phyloP scores from a whole-genome alignment of 92 coral and sea anemone species.

The Parazoanthus atlanticus region DNA sequence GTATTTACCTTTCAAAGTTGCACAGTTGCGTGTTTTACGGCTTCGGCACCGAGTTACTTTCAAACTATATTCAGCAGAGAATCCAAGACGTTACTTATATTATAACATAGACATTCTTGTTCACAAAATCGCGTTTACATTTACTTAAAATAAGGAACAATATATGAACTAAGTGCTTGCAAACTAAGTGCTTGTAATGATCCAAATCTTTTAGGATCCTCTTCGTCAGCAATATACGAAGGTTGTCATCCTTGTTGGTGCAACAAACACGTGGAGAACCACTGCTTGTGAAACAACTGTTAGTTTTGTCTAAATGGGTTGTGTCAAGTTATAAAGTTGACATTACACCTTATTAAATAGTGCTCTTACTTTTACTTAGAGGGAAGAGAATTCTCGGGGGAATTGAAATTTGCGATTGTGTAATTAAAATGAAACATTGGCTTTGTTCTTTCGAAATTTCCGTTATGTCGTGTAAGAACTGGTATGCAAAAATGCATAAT shows the following conservation, averaged over 20 bases:
- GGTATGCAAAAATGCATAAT: too few relatives aligned
- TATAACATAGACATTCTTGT: too few relatives aligned
- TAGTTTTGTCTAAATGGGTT: neutral
- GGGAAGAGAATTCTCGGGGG: too few relatives aligned
- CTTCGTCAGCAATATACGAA: neutral
- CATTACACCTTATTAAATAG: too few relatives aligned
- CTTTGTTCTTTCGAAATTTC: too few relatives aligned
- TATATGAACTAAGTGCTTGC: neutral
- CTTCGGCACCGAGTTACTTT: neutral
- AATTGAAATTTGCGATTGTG: too few relatives aligned
- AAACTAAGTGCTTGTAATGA: neutral
- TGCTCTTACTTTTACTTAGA: too few relatives aligned
- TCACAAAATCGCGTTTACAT: neutral
- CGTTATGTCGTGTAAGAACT: too few relatives aligned
- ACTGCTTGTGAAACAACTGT: slow-evolving; percentile 4
- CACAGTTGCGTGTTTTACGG: neutral
- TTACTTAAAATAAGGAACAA: neutral
- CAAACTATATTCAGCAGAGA: neutral
- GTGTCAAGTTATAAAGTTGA: neutral
- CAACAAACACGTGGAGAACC: neutral
- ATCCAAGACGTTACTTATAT: too few relatives aligned
- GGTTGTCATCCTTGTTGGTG: slow-evolving; percentile 28
- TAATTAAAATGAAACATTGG: too few relatives aligned
- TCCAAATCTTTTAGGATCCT: slow-evolving; percentile 9
- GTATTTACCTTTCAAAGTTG: too few relatives aligned